Evolutionary conservation across 1,140 invertebrate genomes (phyloP).

Genomic region (Grapholita molesta): DNA sequence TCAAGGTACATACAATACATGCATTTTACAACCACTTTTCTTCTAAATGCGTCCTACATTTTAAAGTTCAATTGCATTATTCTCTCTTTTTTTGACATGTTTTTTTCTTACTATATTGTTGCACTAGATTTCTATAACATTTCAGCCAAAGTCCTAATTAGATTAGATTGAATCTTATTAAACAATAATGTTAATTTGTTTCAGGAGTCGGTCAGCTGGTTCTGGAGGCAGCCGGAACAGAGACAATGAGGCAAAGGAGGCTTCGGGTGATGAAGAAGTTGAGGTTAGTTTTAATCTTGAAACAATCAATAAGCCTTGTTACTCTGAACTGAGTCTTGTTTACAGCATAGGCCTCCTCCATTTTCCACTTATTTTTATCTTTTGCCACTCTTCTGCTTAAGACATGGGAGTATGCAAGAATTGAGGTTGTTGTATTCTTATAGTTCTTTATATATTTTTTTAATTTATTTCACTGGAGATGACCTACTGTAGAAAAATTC

Average conservation of each 20-base stretch:
- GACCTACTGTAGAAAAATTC: too few relatives aligned
- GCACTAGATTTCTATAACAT: background rate
- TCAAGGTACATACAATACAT: slow-evolving; percentile 40
- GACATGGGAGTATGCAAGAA: too few relatives aligned
- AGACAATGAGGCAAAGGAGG: slow-evolving; percentile 79
- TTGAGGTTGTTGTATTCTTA: too few relatives aligned
- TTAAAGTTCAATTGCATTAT: background rate
- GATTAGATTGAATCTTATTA: background rate
- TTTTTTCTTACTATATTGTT: too few relatives aligned
- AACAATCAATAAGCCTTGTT: too few relatives aligned
- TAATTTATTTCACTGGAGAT: too few relatives aligned
- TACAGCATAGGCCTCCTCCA: too few relatives aligned
- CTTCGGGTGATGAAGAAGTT: slow-evolving; percentile 79
- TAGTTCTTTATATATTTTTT: too few relatives aligned
- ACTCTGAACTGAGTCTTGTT: too few relatives aligned
- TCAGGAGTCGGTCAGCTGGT: slow-evolving; percentile 64
- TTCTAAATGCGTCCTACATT: background rate
- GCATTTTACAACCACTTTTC: background rate
- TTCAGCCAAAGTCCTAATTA: background rate
- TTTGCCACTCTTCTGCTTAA: too few relatives aligned
- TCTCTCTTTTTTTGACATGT: background rate
- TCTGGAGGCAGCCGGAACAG: slow-evolving; percentile 65
- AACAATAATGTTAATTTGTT: slow-evolving; percentile 11
- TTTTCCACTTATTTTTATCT: too few relatives aligned
- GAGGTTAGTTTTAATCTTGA: slow-evolving; percentile 65